These are phyloP conservation scores for Tolmerus cingulatus DNA, from an alignment of 2,888 invertebrate species.

Conservation along the genomic window DNA sequence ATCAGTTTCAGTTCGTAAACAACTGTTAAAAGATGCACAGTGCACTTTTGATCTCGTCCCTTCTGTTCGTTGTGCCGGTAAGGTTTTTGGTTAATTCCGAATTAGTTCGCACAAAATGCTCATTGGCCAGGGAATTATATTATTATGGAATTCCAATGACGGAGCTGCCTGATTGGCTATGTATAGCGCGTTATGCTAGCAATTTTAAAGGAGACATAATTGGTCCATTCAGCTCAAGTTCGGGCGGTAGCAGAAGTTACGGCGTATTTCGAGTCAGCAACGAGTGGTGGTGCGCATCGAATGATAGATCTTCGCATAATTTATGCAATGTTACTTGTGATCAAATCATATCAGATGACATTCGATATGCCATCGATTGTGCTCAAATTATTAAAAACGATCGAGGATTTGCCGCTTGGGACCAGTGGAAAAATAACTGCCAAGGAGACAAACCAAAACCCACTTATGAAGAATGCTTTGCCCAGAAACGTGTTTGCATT, in stretches of 20 bases:
- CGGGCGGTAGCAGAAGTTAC: neutral
- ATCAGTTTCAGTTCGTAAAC: neutral
- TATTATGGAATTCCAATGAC: neutral
- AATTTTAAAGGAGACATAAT: neutral
- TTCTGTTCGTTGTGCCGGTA: neutral
- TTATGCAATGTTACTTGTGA: neutral
- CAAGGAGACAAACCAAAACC: slow-evolving; percentile 8
- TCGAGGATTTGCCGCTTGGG: neutral
- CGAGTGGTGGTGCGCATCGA: neutral
- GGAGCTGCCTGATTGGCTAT: neutral
- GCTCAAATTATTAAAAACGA: neutral
- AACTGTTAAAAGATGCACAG: neutral
- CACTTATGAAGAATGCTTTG: slow-evolving; percentile 1
- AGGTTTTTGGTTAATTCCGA: neutral
- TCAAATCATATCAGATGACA: neutral
- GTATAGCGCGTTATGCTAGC: neutral
- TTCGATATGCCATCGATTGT: neutral
- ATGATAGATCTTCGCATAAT: neutral
- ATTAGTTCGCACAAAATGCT: neutral
- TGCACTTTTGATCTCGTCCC: neutral
- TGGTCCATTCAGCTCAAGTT: neutral
- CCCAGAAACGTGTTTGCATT: neutral
- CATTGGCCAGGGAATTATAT: neutral
- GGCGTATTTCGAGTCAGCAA: neutral
- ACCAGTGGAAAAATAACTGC: slow-evolving; percentile 21